Evolutionary conservation across 2,113 vertebrate species (phyloP).

Genomic region (Gavia stellata): DNA sequence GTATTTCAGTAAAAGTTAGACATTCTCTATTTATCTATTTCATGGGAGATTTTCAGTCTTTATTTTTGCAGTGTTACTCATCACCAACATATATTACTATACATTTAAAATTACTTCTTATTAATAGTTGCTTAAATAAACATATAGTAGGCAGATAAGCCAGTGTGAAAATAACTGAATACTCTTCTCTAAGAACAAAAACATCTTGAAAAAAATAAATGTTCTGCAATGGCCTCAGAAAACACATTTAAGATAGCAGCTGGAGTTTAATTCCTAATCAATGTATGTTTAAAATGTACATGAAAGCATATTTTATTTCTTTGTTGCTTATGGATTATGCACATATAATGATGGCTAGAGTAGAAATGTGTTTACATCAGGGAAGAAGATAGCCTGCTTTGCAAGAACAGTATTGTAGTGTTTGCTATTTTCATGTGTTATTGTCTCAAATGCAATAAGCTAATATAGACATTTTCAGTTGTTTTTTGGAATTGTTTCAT

Average conservation of each 20-base stretch:
- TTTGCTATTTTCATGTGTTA: neutral
- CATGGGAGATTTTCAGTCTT: neutral
- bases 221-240: neutral
- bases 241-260: neutral
- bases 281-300: neutral
- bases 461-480: neutral
- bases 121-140: neutral
- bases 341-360: neutral
- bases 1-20: neutral
- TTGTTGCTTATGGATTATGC: neutral
- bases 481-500: neutral
- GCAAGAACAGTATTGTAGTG: neutral
- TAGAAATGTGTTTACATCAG: neutral
- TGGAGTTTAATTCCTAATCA: neutral
- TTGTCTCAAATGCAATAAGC: neutral
- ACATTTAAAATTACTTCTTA: neutral
- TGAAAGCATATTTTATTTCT: neutral
- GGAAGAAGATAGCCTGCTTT: neutral
- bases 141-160: neutral
- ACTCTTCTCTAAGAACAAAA: neutral
- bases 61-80: neutral
- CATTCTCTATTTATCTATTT: neutral
- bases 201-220: neutral
- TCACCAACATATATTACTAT: neutral
- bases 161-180: neutral